Conservation (phyloP, 2,888 invertebrate genomes). For the Oligia fasciuncula region DNA sequence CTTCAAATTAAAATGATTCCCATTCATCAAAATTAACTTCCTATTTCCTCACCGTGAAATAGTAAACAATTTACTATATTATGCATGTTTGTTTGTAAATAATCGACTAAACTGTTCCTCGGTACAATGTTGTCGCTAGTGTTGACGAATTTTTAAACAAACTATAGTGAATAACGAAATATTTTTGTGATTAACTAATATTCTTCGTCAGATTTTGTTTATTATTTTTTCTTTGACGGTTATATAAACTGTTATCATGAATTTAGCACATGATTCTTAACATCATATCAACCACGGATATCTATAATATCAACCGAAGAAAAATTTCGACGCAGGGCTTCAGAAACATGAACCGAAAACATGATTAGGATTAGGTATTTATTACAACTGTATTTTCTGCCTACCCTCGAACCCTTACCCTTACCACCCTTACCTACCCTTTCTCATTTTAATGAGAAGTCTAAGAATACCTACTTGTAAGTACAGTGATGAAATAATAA, state of each 20-base stretch:
- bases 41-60: slow-evolving; percentile 21
- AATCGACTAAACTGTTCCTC: slow-evolving; percentile 53
- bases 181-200: slow-evolving; percentile 59
- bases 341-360: not conserved
- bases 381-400: not conserved
- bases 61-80: slow-evolving; percentile 49
- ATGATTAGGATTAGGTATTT: too few relatives aligned
- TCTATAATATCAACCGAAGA: not conserved
- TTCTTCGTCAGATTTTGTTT: slow-evolving; percentile 39
- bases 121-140: slow-evolving; percentile 41
- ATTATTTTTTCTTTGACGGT: not conserved
- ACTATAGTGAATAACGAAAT: slow-evolving; percentile 58
- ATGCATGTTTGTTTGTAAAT: slow-evolving; percentile 58
- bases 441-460: not conserved
- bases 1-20: not conserved
- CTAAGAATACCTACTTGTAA: not conserved
- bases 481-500: not conserved
- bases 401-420: not conserved
- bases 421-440: too few relatives aligned
- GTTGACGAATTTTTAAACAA: slow-evolving; percentile 65
- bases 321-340: not conserved
- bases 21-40: slow-evolving; percentile 22
- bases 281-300: not conserved
- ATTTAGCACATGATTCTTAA: not conserved
- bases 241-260: not conserved